Conservation (phyloP, 2,113 vertebrate species). For the Podarcis muralis region DNA sequence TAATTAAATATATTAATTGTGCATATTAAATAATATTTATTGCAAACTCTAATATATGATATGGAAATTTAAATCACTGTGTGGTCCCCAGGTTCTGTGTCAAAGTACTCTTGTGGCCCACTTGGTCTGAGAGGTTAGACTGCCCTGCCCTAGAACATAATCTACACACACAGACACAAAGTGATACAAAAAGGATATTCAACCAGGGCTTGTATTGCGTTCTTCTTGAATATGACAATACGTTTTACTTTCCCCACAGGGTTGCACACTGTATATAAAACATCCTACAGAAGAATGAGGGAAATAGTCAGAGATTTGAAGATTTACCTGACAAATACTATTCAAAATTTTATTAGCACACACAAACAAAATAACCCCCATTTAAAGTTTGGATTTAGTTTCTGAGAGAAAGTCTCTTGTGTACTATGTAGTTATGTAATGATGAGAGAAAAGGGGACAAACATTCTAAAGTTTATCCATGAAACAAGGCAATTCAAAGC, state of each 20-base stretch:
- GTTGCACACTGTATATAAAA: slow-evolving; percentile 92
- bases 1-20: no score
- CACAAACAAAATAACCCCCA: neutral
- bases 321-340: neutral
- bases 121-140: no score
- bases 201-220: slow-evolving; percentile 96
- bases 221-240: slow-evolving; percentile 97
- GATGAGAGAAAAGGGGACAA: neutral
- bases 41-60: no score
- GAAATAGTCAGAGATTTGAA: slow-evolving; percentile 19
- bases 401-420: no score
- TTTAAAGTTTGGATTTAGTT: neutral
- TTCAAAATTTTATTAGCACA: neutral
- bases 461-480: neutral
- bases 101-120: no score
- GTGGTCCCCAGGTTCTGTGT: no score
- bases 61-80: no score
- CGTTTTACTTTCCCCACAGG: slow-evolving; percentile 90
- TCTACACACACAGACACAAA: neutral
- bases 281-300: slow-evolving; percentile 78
- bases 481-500: no score
- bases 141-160: neutral
- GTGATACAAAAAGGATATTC: slow-evolving; percentile 90
- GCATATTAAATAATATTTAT: no score
- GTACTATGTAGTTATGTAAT: no score